phyloP scores from a whole-genome alignment of 2,888 invertebrate species.

The Caradrina kadenii region DNA sequence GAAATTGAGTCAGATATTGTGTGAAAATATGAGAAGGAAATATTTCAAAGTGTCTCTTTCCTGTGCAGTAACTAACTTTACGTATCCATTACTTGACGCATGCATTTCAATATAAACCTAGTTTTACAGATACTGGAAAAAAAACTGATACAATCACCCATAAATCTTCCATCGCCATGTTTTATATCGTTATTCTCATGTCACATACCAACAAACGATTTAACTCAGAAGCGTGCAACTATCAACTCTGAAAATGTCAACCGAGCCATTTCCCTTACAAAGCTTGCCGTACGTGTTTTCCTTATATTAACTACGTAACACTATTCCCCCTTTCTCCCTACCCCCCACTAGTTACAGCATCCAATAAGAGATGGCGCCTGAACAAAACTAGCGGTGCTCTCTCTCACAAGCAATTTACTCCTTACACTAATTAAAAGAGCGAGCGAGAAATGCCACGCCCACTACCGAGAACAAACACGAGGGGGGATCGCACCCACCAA shows the following conservation, averaged over 20 bases:
- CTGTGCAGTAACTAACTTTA: neutral
- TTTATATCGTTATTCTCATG: constrained; percentile 62
- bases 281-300: constrained; percentile 88
- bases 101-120: constrained; percentile 22
- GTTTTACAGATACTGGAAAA: constrained; percentile 27
- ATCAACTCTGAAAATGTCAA: constrained; percentile 86
- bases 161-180: constrained; percentile 52
- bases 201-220: constrained; percentile 77
- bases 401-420: constrained; percentile 90
- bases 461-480: constrained; percentile 88
- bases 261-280: constrained; percentile 86
- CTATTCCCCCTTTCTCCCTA: constrained; percentile 81
- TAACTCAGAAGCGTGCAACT: constrained; percentile 76
- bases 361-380: constrained; percentile 89
- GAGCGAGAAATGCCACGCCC: constrained; percentile 88
- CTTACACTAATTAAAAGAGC: constrained; percentile 91
- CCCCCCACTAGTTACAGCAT: constrained; percentile 83
- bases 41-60: neutral
- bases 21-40: neutral
- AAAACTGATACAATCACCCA: constrained; percentile 42
- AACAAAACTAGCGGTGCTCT: constrained; percentile 83
- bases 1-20: neutral
- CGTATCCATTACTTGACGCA: neutral
- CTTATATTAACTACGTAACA: constrained; percentile 88
- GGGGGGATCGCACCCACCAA: constrained; percentile 86